Evolutionary conservation across 2,888 invertebrate species (phyloP).

Genomic region (Thelaira solivaga): DNA sequence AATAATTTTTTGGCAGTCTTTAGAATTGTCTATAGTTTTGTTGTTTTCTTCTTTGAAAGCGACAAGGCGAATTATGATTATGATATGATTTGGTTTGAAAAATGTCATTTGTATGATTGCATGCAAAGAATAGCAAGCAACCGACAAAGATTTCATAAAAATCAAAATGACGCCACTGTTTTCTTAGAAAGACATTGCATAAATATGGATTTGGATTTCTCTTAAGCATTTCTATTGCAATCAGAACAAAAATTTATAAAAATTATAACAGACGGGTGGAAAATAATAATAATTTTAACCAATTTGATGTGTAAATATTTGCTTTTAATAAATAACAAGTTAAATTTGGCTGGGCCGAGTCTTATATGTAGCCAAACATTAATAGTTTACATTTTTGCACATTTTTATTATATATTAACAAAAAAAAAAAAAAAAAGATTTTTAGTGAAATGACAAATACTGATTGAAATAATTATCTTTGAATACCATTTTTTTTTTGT

Average conservation of each 20-base stretch:
- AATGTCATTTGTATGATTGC: slow-evolving; percentile 49
- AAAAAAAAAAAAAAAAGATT: too few species aligned
- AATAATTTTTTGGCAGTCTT: slow-evolving; percentile 61
- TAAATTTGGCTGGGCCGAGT: too few species aligned
- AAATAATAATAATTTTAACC: too few species aligned
- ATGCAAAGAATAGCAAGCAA: slow-evolving; percentile 27
- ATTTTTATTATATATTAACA: too few species aligned
- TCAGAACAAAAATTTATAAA: neutral
- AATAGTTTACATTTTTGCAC: too few species aligned
- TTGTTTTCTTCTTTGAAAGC: slow-evolving; percentile 59
- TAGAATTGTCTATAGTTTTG: too few species aligned
- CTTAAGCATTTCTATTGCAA: slow-evolving; percentile 7
- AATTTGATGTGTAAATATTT: too few species aligned
- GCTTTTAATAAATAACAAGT: too few species aligned
- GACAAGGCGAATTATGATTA: slow-evolving; percentile 74
- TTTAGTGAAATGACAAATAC: too few species aligned
- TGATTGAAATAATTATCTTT: too few species aligned
- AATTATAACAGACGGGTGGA: neutral
- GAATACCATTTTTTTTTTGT: too few species aligned
- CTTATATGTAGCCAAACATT: too few species aligned
- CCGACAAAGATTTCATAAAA: slow-evolving; percentile 39
- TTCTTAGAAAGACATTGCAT: slow-evolving; percentile 47
- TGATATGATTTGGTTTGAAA: slow-evolving; percentile 69
- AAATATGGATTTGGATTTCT: slow-evolving; percentile 39
- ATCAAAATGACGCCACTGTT: slow-evolving; percentile 57